A percentile compares a stretch with the other conserved stretches of the same genome.
Conservation (phyloP, 92 coral and sea anemone species). For the Parazoanthus atlanticus region DNA sequence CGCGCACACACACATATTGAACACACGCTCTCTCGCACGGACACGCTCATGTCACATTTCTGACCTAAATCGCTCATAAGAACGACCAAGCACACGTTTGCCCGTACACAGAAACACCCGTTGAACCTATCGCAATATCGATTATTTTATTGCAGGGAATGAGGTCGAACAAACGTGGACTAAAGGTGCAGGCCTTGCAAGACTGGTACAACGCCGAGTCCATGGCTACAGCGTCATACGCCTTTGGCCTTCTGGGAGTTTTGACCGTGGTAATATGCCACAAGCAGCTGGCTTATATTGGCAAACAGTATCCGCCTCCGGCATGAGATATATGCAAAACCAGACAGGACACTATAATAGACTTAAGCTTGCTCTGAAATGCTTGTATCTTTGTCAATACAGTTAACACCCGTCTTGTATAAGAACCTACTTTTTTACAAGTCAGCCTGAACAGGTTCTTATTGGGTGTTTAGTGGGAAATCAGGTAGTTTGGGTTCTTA, state of each 20-base stretch:
- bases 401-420: too few species aligned
- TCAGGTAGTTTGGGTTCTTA: too few species aligned
- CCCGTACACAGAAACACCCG: neutral
- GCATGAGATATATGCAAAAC: neutral
- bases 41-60: too few species aligned
- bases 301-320: conserved; percentile 32
- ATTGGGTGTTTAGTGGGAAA: too few species aligned
- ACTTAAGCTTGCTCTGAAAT: too few species aligned
- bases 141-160: conserved; percentile 15
- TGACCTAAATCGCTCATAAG: too few species aligned
- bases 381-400: too few species aligned
- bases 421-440: too few species aligned
- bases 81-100: too few species aligned
- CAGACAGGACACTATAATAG: neutral
- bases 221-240: conserved; percentile 22
- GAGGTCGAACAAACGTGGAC: conserved; percentile 19
- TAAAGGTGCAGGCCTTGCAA: conserved; percentile 31
- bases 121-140: neutral
- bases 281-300: conserved; percentile 36
- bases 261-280: conserved; percentile 32
- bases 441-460: too few species aligned
- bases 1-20: too few species aligned
- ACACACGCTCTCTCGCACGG: too few species aligned
- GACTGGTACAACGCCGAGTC: conserved; percentile 45
- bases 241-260: conserved; percentile 33